Conservation (phyloP, 2,888 invertebrate species). For the Drosophila anceps region DNA sequence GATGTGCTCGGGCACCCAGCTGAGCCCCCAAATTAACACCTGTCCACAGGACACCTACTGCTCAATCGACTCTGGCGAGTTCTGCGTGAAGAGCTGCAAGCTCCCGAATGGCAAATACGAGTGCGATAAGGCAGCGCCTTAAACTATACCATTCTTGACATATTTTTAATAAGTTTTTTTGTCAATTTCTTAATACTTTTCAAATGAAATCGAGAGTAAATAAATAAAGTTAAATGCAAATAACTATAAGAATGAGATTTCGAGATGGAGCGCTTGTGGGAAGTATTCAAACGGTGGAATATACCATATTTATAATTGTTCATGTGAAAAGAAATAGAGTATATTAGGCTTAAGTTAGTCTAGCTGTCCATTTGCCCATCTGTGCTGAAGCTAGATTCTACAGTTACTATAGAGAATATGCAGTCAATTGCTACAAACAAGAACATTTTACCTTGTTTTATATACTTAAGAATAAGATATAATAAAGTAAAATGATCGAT, state of each 20-base stretch:
- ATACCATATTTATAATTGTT: neutral
- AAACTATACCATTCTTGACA: neutral
- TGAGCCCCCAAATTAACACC: conserved; percentile 20
- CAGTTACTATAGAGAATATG: no score
- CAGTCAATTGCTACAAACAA: no score
- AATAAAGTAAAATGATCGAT: no score
- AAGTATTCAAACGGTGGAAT: neutral
- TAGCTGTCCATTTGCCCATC: no score
- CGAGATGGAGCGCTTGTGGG: no score
- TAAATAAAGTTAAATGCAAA: neutral
- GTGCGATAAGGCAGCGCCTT: conserved; percentile 48
- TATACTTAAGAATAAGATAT: no score
- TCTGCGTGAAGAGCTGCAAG: conserved; percentile 65
- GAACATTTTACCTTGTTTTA: no score
- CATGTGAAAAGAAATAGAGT: neutral
- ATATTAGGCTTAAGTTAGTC: neutral
- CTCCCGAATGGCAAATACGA: conserved; percentile 44
- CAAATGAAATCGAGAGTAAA: neutral
- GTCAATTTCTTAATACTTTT: neutral
- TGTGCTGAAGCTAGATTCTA: neutral
- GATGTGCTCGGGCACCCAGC: conserved; percentile 51
- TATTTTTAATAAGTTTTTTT: neutral
- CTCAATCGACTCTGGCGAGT: conserved; percentile 58
- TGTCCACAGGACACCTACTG: conserved; percentile 66
- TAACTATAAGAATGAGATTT: neutral